phyloP scores from a whole-genome alignment of 64 coral and sea anemone species.

The Stichodactyla mertensii region DNA sequence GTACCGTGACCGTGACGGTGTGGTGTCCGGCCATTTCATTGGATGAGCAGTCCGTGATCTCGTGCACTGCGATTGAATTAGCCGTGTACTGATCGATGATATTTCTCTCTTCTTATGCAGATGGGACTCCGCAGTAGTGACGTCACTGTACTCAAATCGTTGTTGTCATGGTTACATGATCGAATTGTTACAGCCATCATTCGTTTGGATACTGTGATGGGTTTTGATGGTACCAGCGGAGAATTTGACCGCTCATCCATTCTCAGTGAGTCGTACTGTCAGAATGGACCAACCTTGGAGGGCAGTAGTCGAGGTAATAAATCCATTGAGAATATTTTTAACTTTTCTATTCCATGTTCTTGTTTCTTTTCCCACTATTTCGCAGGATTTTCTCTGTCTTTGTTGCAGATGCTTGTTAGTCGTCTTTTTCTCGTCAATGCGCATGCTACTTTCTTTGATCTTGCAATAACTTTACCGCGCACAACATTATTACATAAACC shows the following conservation, averaged over 20 bases:
- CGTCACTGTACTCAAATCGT: conserved; percentile 33
- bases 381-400: not conserved
- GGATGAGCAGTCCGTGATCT: not conserved
- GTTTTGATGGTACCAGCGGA: conserved; percentile 1
- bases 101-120: not conserved
- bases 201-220: conserved; percentile 24
- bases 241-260: conserved; percentile 11
- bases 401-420: not conserved
- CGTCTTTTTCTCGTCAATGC: too few species aligned
- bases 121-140: conserved; percentile 68
- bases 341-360: too few species aligned
- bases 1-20: too few species aligned
- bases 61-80: too few species aligned
- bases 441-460: too few species aligned
- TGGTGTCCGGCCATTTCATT: not conserved
- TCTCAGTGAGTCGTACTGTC: conserved; percentile 61
- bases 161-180: conserved; percentile 65
- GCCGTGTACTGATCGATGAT: too few species aligned
- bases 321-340: too few species aligned
- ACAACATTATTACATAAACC: too few species aligned
- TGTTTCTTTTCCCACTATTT: not conserved
- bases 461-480: too few species aligned
- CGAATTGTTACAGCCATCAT: conserved; percentile 27
- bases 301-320: conserved; percentile 3
- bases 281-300: conserved; percentile 68